Base-by-base conservation (phyloP, 2,113 vertebrate species). In the Nematolebias whitei region DNA sequence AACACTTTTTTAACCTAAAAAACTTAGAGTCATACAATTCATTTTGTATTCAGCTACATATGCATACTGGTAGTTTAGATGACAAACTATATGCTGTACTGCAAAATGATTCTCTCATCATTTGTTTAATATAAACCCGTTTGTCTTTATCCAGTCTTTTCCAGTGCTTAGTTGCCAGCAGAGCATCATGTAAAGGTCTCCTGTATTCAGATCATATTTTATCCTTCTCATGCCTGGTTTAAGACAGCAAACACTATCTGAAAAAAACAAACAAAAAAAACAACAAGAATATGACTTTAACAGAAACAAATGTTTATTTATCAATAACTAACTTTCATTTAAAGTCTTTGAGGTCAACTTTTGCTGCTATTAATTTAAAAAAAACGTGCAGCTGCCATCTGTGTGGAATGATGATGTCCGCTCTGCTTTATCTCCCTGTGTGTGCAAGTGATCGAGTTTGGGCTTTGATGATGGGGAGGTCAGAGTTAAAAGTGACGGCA, bases 261-360 rank as follows among this genome's bases (percentile, higher is more conserved):
- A 45, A 65, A 45, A 50, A 71, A 35, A 72, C 29, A 40, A 76
- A 67, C 3, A 29, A 29, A 29, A 29, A 29, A n/a, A n/a, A n/a
- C n/a, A 29, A 29, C 26, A 29, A 35, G 73, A 85, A 85, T 87
- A 73, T 55, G 70, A 48, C 68, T 85, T 80, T 75, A 87, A 59
- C 59, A 79, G 77, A 88, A 90, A 84, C 79, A 89, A 84, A 85
- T 86, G 84, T 80, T 80, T 81, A 55, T 79, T 81, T 73, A 81
- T 60, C 12, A 56, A 43, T 63, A 86, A 73, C 53, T 1, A 7
- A 68, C 66, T 61, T 55, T 38, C 32, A 84, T 84, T 66, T 84
- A 51, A 61, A 55, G 60, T 62, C 56, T 71, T 71, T 72, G 55
- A 74, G 71, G 68, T 84, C 39, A 50, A 20, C 26, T 63, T 76